Evolutionary conservation across 2,888 invertebrate species (phyloP).

Genomic region (Taenaris catops): DNA sequence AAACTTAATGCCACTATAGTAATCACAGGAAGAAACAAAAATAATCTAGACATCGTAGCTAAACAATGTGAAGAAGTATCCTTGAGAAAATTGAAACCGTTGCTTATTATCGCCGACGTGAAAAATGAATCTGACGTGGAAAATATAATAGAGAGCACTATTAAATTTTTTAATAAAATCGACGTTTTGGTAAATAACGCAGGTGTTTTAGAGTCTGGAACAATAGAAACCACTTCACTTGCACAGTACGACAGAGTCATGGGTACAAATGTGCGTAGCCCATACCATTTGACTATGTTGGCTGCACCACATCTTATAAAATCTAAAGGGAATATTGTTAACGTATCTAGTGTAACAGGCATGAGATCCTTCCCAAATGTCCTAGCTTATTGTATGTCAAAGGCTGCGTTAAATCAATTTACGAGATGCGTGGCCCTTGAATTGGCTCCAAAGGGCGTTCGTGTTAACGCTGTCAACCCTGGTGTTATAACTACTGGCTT

Average conservation of each 20-base stretch:
- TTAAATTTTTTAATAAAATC: slow-evolving; percentile 83
- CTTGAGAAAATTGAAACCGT: slow-evolving; percentile 56
- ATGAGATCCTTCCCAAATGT: slow-evolving; percentile 92
- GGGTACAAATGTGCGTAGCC: slow-evolving; percentile 90
- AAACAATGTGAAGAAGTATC: slow-evolving; percentile 71
- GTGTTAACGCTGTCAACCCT: slow-evolving; percentile 95
- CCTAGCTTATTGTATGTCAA: slow-evolving; percentile 95
- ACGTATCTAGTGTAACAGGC: slow-evolving; percentile 96
- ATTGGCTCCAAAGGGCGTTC: slow-evolving; percentile 86
- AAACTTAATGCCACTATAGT: slow-evolving; percentile 82
- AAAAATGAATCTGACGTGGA: slow-evolving; percentile 84
- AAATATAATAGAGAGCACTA: slow-evolving; percentile 82
- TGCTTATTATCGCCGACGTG: slow-evolving; percentile 82
- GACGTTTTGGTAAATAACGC: slow-evolving; percentile 93
- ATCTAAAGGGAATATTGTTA: slow-evolving; percentile 92
- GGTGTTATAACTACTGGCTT: slow-evolving; percentile 95
- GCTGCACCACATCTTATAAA: slow-evolving; percentile 90
- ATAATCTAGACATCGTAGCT: slow-evolving; percentile 83
- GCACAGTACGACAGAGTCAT: slow-evolving; percentile 93
- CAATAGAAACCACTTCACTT: slow-evolving; percentile 89
- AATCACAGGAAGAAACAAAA: slow-evolving; percentile 84
- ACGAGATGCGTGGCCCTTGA: slow-evolving; percentile 94
- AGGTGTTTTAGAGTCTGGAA: slow-evolving; percentile 89
- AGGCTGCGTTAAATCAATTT: slow-evolving; percentile 96
- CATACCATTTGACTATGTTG: slow-evolving; percentile 89